A percentile compares a stretch with the other conserved stretches of the same genome.
Evolutionary conservation across 2,113 vertebrate genomes (phyloP).

Genomic region (Stigmatopora nigra): DNA sequence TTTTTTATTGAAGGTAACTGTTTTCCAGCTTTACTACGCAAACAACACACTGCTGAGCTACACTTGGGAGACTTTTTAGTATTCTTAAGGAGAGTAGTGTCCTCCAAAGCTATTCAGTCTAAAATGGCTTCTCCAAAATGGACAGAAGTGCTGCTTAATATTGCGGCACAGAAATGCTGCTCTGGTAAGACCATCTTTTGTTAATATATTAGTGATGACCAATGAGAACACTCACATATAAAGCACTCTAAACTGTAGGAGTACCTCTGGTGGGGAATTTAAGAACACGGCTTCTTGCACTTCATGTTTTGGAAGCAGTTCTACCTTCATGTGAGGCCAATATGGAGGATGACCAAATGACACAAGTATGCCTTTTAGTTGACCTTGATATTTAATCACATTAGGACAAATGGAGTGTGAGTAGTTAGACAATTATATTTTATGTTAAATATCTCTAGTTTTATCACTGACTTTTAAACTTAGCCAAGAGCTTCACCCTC

Average conservation of each 20-base stretch:
- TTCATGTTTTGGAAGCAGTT: constrained; percentile 94
- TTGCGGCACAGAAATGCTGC: constrained; percentile 93
- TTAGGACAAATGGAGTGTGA: neutral
- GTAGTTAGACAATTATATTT: neutral
- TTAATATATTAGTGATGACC: neutral
- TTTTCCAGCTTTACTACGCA: constrained; percentile 75
- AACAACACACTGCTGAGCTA: constrained; percentile 86
- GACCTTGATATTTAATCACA: neutral
- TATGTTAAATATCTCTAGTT: neutral
- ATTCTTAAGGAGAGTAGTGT: constrained; percentile 91
- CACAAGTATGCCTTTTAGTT: constrained; percentile 66
- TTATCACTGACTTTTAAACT: neutral
- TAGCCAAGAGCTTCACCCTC: neutral
- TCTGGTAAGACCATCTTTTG: constrained; percentile 71
- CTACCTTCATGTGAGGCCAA: constrained; percentile 90
- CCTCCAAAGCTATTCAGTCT: constrained; percentile 95
- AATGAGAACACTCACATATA: neutral
- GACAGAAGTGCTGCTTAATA: constrained; percentile 96
- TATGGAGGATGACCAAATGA: constrained; percentile 92
- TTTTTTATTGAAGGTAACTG: neutral
- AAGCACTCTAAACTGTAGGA: constrained; percentile 58
- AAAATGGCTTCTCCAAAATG: constrained; percentile 99
- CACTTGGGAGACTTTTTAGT: constrained; percentile 95
- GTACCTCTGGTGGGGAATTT: constrained; percentile 91
- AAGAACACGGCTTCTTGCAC: constrained; percentile 88